Evolutionary conservation across 2,888 invertebrate genomes (phyloP).

Genomic region (Ischnus inquisitorius): DNA sequence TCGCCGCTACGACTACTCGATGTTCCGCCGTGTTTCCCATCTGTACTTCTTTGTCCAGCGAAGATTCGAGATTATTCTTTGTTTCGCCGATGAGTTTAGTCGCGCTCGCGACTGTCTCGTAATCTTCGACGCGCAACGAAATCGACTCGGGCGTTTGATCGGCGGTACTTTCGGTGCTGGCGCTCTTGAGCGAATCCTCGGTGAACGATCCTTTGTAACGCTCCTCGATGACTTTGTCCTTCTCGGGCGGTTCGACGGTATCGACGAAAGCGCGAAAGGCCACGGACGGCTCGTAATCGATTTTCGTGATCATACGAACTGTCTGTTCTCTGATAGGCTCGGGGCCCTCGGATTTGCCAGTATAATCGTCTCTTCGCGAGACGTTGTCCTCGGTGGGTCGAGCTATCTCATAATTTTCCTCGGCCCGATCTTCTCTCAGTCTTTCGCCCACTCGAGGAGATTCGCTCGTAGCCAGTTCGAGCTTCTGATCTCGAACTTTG

Average conservation of each 20-base stretch:
- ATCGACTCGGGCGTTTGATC: constrained; percentile 40
- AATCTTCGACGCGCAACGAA: constrained; percentile 44
- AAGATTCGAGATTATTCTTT: not conserved
- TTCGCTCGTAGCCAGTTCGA: not conserved
- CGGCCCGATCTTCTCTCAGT: not conserved
- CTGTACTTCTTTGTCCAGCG: not conserved
- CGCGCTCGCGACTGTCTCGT: not conserved
- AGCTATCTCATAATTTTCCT: not conserved
- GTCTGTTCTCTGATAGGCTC: constrained; percentile 59
- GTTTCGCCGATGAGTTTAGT: not conserved
- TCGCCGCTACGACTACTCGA: not conserved
- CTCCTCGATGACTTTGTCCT: constrained; percentile 37
- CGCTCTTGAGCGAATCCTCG: constrained; percentile 58
- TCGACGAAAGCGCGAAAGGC: constrained; percentile 52
- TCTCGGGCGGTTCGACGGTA: constrained; percentile 9
- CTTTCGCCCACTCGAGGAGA: not conserved
- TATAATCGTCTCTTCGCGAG: constrained; percentile 2
- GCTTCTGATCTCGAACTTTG: not conserved
- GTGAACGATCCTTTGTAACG: constrained; percentile 41
- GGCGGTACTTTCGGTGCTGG: constrained; percentile 54
- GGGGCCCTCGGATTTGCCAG: not conserved
- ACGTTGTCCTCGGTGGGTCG: not conserved
- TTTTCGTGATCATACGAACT: constrained; percentile 65
- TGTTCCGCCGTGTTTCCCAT: not conserved
- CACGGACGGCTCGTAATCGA: constrained; percentile 58